Evolutionary conservation across 1,140 invertebrate genomes (phyloP), one percentile per base, ranked within the genome.

Genomic region (Dendrolimus kikuchii): DNA sequence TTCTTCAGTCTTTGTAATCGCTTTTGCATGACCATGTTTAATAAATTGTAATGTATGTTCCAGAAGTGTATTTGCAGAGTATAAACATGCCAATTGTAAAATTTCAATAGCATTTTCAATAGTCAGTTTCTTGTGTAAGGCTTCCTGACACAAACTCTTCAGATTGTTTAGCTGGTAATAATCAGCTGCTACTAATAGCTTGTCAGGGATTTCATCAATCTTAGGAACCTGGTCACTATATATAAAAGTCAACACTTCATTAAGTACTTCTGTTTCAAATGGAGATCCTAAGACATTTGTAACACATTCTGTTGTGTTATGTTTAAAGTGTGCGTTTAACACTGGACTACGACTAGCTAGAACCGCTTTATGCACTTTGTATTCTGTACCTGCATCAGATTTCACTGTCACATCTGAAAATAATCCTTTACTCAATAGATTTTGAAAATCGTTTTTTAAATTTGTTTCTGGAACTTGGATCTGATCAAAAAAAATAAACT

Each of bases 241-340:
- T 60, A 93, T 92, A 71, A 91, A 93, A 10, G 86, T 83, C 36
- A 93, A 71, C 71, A 93, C 90, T 84, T 92, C 91, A 57, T 72
- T 69, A 59, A 93, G 77, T 7, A 92, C 90, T 52, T 92, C 91
- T 48, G 89, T 82, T 40, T 93, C 90, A 6, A 92, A 82, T 53
- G 71, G 75, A 41, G 78, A 76, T 47, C 81, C 72, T 4, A 93
- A 89, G 59, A 89, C 74, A 71, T 92, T 92, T 7, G 89, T 88
- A 9, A 77, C 68, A 48, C 78, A 89, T 74, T 93, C 92, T 57
- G 89, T 89, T 83, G 93, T 92, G 63, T 92, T 90, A 73, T 92
- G 91, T 66, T 91, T 89, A 86, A 93, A 93, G 88, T 93, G 92
- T 10, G 92, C 92, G 65, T 89, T 88, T 66, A 93, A 90, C 7